A percentile compares a stretch with the other conserved stretches of the same genome.
These are phyloP conservation scores for Athene noctua DNA, from an alignment of 2,113 vertebrate genomes.

Conservation along the genomic window DNA sequence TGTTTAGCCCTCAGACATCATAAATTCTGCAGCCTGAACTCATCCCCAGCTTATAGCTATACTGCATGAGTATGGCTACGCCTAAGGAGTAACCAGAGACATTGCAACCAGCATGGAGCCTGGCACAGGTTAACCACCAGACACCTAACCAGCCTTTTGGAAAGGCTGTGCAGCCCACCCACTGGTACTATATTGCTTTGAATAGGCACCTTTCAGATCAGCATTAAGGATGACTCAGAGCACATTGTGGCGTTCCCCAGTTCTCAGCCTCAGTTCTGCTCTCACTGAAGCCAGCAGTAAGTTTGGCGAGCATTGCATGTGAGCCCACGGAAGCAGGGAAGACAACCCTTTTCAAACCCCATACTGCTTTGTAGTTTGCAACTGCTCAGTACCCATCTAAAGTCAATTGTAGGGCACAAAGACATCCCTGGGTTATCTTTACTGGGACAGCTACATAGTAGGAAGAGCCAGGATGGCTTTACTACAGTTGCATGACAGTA, in stretches of 20 bases:
- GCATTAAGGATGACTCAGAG: neutral
- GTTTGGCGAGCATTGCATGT: neutral
- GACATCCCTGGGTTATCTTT: neutral
- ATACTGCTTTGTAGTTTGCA: neutral
- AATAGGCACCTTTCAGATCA: neutral
- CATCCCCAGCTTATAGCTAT: neutral
- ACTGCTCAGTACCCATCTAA: neutral
- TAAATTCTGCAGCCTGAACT: neutral
- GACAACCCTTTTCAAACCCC: neutral
- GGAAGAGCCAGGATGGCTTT: neutral
- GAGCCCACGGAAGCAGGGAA: neutral
- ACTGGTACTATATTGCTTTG: neutral
- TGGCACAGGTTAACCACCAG: neutral
- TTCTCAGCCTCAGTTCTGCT: neutral
- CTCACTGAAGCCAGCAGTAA: neutral
- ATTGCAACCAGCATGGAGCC: neutral
- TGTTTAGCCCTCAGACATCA: neutral
- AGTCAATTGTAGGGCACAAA: neutral
- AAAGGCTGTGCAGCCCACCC: neutral
- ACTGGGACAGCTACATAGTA: neutral
- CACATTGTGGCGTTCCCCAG: neutral
- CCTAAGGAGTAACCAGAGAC: neutral
- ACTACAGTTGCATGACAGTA: neutral
- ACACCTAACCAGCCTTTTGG: neutral
- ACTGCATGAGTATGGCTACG: neutral